phyloP scores from a whole-genome alignment of 2,888 invertebrate genomes.

The Tetanocera ferruginea region DNA sequence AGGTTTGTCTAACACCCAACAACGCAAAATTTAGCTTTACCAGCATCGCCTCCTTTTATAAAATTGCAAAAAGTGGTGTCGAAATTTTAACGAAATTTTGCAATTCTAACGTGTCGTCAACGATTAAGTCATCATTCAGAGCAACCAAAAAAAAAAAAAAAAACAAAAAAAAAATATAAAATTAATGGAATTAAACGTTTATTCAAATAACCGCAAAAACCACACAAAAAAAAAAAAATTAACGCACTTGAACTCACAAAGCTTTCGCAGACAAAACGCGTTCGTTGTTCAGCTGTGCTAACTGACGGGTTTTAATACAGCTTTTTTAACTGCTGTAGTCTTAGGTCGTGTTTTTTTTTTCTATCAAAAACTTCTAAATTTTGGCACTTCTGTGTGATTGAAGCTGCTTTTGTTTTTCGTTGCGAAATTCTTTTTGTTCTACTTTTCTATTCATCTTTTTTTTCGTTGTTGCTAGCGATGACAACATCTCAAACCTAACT shows the following conservation, averaged over 20 bases:
- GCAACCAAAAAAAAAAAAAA: background rate
- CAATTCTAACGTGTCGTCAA: slow-evolving; percentile 4
- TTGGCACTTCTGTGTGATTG: background rate
- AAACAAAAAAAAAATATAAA: background rate
- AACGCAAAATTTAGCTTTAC: background rate
- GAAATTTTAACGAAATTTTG: background rate
- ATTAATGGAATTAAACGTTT: background rate
- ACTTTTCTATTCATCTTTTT: background rate
- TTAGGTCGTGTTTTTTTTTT: background rate
- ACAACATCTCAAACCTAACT: slow-evolving; percentile 7
- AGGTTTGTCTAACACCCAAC: slow-evolving; percentile 48
- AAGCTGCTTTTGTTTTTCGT: background rate
- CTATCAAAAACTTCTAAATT: background rate
- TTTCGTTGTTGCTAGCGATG: background rate
- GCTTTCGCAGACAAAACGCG: slow-evolving; percentile 11
- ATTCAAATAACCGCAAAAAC: background rate
- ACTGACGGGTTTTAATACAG: background rate
- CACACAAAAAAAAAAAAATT: background rate
- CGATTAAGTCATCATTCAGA: slow-evolving; percentile 59
- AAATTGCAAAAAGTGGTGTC: background rate
- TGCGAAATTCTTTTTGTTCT: background rate
- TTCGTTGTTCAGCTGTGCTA: background rate
- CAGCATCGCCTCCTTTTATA: background rate
- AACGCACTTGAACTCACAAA: slow-evolving; percentile 21
- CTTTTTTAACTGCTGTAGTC: too few species aligned